Evolutionary conservation across 2,113 vertebrate species (phyloP).

Genomic region (Myodes glareolus): DNA sequence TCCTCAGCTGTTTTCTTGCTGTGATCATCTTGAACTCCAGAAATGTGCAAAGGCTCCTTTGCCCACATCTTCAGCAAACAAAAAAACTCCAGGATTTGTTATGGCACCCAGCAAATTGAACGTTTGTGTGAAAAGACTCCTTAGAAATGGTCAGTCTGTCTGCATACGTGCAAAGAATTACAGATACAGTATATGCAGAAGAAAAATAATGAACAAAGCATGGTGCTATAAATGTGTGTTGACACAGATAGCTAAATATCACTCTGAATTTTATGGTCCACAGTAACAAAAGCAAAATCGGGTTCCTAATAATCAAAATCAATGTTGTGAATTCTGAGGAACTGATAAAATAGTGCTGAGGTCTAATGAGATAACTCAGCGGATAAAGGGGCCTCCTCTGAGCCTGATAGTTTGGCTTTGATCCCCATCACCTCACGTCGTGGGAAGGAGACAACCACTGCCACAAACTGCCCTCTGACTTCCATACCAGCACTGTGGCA

Average conservation of each 20-base stretch:
- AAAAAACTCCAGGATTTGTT: not conserved
- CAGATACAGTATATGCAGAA: not conserved
- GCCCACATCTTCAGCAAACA: not conserved
- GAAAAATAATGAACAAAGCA: constrained; percentile 15
- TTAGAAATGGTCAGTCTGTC: not conserved
- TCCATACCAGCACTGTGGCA: not conserved
- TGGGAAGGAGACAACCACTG: not conserved
- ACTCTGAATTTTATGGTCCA: not conserved
- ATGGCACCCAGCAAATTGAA: not conserved
- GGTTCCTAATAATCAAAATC: not conserved
- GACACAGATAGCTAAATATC: constrained; percentile 9
- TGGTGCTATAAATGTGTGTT: not conserved
- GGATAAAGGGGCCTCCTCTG: not conserved
- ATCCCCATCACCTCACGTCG: not conserved
- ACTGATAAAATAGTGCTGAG: not conserved
- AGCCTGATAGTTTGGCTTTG: not conserved
- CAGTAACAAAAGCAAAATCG: not conserved
- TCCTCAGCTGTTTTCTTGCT: not conserved
- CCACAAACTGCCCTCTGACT: not conserved
- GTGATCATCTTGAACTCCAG: not conserved
- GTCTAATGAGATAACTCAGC: not conserved
- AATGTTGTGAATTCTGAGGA: not conserved
- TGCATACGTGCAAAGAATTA: not conserved
- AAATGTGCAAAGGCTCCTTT: not conserved
- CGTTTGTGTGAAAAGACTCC: not conserved